A percentile compares a stretch with the other conserved stretches of the same genome.
Conservation (phyloP, 2,797 vertebrate genomes). For the Xiphorhynchus erythropygius region DNA sequence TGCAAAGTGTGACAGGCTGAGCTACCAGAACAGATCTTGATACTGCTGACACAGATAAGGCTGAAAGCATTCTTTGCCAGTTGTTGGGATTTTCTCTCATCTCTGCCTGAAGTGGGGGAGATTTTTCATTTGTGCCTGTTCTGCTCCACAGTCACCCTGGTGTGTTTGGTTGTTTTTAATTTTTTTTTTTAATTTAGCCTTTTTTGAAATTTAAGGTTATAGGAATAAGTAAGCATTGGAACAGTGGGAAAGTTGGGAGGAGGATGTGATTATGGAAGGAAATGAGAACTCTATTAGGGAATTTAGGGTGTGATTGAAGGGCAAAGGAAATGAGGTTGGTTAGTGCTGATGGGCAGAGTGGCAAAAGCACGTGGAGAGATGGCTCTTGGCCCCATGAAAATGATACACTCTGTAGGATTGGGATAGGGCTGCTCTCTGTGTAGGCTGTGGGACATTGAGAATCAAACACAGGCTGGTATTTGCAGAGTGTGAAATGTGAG, state of each 20-base stretch:
- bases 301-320: background rate
- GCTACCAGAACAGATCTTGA: background rate
- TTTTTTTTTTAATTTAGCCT: background rate
- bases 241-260: background rate
- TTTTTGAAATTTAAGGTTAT: background rate
- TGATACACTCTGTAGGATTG: accelerated
- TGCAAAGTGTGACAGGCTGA: background rate
- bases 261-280: background rate
- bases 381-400: background rate
- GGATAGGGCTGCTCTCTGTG: background rate
- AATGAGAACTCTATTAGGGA: background rate
- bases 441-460: background rate
- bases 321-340: background rate
- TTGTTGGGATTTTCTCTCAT: background rate
- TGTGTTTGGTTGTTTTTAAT: too few species aligned
- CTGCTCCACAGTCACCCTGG: background rate
- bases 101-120: background rate
- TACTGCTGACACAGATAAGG: background rate
- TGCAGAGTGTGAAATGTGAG: background rate
- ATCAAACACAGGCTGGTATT: background rate
- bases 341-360: background rate
- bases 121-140: background rate
- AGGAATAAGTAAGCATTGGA: background rate
- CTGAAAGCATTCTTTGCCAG: background rate
- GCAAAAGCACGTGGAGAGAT: background rate